phyloP scores from a whole-genome alignment of 2,113 vertebrate genomes.

The Etheostoma spectabile region DNA sequence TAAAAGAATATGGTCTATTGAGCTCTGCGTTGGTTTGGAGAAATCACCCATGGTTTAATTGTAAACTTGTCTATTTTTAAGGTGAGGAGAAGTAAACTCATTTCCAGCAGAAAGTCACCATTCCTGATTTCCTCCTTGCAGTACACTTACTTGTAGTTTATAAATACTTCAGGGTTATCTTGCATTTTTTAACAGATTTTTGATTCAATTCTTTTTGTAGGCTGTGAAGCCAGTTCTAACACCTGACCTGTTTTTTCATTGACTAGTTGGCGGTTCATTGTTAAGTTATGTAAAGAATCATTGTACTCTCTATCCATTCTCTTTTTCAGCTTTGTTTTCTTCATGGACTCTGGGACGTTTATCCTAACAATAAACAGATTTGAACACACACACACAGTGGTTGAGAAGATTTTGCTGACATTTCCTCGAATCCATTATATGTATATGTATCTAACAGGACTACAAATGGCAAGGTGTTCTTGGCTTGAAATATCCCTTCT shows the following conservation, averaged over 20 bases:
- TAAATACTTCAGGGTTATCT: not conserved
- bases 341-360: not conserved
- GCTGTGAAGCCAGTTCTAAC: not conserved
- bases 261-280: not conserved
- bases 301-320: not conserved
- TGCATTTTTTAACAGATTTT: not conserved
- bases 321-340: not conserved
- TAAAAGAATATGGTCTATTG: not conserved
- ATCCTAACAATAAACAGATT: too few species aligned
- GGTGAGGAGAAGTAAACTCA: not conserved
- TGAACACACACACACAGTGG: not conserved
- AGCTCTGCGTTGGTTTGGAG: not conserved
- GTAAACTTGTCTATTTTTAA: not conserved
- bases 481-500: not conserved
- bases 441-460: not conserved
- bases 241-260: conserved; percentile 1
- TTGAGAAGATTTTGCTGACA: not conserved
- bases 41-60: not conserved
- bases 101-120: not conserved
- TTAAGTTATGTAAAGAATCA: not conserved
- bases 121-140: not conserved
- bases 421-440: not conserved
- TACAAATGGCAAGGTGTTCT: not conserved
- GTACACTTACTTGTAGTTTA: not conserved
- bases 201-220: not conserved